Evolutionary conservation across 1,140 invertebrate species (phyloP).

Genomic region (Trachelipus rathkii): DNA sequence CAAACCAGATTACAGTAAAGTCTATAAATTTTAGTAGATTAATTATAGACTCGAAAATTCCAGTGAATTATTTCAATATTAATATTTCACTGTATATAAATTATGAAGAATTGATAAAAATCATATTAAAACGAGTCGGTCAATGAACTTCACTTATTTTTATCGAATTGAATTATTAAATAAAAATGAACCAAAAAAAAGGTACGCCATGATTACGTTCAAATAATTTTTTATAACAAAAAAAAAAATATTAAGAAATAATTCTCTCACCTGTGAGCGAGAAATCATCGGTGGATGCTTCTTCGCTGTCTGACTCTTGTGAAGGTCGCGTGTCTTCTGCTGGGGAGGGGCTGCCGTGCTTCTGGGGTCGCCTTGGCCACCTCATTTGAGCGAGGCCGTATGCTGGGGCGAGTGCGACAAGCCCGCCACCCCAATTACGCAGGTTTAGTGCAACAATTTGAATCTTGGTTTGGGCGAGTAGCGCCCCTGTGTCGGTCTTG

Average conservation of each 20-base stretch:
- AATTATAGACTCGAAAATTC: background rate
- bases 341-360: conserved; percentile 35
- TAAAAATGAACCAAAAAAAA: background rate
- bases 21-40: background rate
- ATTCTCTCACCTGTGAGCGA: too few species aligned
- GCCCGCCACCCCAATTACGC: conserved; percentile 45
- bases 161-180: background rate
- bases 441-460: conserved; percentile 47
- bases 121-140: background rate
- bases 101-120: too few species aligned
- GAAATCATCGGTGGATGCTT: conserved; percentile 6
- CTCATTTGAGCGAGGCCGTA: conserved; percentile 45
- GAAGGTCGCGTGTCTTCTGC: conserved; percentile 43
- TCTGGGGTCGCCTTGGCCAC: conserved; percentile 44
- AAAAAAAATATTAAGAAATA: background rate
- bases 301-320: conserved; percentile 36
- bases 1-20: background rate
- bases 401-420: conserved; percentile 44
- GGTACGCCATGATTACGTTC: background rate
- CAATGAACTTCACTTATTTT: background rate
- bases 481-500: conserved; percentile 46
- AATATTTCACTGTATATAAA: background rate
- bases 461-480: conserved; percentile 44
- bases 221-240: background rate
- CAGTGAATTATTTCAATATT: background rate